Conservation (phyloP, 2,113 vertebrate species). For the Dicaeum eximium region DNA sequence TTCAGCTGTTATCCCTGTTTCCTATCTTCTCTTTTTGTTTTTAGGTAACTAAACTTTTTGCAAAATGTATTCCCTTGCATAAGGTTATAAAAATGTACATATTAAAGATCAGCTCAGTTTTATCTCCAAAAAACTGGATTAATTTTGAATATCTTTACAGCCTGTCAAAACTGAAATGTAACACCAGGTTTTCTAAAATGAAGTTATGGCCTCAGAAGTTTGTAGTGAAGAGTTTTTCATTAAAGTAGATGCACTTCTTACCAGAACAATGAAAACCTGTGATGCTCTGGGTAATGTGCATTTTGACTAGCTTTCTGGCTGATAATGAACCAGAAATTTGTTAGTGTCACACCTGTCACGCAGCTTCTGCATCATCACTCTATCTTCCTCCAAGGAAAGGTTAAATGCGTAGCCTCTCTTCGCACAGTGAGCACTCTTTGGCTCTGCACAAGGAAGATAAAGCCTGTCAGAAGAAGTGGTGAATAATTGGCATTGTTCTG, state of each 20-base stretch:
- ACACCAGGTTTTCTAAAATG: background rate
- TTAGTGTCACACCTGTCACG: background rate
- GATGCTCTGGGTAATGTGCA: background rate
- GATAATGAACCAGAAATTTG: background rate
- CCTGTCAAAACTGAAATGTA: background rate
- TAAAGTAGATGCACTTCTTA: background rate
- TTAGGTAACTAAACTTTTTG: background rate
- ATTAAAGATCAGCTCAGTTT: background rate
- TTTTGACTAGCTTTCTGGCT: background rate
- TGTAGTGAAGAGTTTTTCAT: background rate
- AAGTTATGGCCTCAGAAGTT: background rate
- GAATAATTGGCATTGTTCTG: background rate
- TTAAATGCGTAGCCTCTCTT: background rate
- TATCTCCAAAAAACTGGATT: background rate
- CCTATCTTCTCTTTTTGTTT: background rate
- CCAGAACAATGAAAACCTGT: background rate
- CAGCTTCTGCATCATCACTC: background rate
- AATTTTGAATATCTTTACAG: background rate
- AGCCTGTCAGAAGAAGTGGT: background rate
- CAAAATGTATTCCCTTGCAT: background rate
- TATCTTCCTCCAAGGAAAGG: background rate
- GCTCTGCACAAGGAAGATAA: slow-evolving; percentile 10
- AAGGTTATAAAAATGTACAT: background rate
- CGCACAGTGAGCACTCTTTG: background rate
- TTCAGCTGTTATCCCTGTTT: background rate